Conservation (phyloP, 1,140 invertebrate species). For the Brachionus manjavacas region DNA sequence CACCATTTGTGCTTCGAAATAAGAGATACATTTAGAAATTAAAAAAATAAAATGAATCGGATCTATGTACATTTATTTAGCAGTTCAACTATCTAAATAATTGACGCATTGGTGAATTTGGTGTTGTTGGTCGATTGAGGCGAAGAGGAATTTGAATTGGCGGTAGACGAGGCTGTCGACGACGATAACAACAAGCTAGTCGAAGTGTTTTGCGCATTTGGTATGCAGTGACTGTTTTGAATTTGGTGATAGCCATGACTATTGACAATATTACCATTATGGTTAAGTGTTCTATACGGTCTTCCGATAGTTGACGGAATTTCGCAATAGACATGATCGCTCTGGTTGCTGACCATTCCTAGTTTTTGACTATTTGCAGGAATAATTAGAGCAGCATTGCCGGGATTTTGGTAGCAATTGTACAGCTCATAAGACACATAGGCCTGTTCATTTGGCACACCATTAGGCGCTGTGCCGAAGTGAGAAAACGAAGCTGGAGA, state of each 20-base stretch:
- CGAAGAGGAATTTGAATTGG: constrained; percentile 18
- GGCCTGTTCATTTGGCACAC: background rate
- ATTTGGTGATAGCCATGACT: constrained; percentile 18
- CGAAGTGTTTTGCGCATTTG: constrained; percentile 3
- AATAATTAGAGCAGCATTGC: background rate
- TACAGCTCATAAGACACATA: constrained; percentile 10
- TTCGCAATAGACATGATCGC: constrained; percentile 34
- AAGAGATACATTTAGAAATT: background rate
- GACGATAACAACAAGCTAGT: background rate
- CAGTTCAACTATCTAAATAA: background rate
- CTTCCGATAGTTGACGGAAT: constrained; percentile 6
- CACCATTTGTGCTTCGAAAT: background rate
- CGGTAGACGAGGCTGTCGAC: background rate
- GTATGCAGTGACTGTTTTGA: constrained; percentile 31
- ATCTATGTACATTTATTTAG: background rate
- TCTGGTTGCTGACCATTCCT: background rate
- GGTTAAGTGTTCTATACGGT: background rate
- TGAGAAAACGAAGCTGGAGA: constrained; percentile 16
- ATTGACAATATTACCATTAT: background rate
- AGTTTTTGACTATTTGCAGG: background rate
- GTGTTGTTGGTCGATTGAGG: constrained; percentile 21
- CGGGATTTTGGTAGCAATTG: constrained; percentile 17
- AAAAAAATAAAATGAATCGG: constrained; percentile 27
- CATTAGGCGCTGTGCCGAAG: background rate
- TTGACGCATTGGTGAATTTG: constrained; percentile 23